These are phyloP conservation scores for Lagenorhynchus albirostris DNA, from an alignment of 2,113 vertebrate genomes.

Conservation along the genomic window DNA sequence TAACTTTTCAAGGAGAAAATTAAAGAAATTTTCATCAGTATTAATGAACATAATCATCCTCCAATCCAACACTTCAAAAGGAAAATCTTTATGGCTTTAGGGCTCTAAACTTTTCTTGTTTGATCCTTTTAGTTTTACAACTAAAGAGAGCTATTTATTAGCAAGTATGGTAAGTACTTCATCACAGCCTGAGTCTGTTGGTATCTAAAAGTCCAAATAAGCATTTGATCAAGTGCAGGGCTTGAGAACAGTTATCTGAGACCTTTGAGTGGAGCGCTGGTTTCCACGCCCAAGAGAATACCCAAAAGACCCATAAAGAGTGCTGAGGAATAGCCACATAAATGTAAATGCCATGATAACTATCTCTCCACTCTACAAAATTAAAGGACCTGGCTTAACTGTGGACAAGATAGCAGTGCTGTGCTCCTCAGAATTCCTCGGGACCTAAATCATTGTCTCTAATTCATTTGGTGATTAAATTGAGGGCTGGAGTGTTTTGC, in stretches of 20 bases:
- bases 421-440: neutral
- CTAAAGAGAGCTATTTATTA: neutral
- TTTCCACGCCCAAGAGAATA: neutral
- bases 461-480: neutral
- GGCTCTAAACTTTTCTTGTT: neutral
- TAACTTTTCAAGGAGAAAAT: constrained; percentile 38
- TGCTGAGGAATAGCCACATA: neutral
- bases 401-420: neutral
- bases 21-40: neutral
- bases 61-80: neutral
- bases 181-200: neutral
- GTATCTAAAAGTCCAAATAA: neutral
- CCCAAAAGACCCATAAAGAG: neutral
- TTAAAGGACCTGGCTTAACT: neutral
- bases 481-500: neutral
- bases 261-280: neutral
- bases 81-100: neutral
- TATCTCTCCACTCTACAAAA: neutral
- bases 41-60: neutral
- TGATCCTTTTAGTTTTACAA: constrained; percentile 1
- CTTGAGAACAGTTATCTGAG: neutral
- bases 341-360: neutral
- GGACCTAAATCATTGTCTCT: neutral
- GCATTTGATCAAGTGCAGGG: neutral
- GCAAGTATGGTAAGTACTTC: neutral